These are phyloP conservation scores for Euphonia xanthogaster DNA, from an alignment of 2,797 vertebrate species.

Conservation along the genomic window DNA sequence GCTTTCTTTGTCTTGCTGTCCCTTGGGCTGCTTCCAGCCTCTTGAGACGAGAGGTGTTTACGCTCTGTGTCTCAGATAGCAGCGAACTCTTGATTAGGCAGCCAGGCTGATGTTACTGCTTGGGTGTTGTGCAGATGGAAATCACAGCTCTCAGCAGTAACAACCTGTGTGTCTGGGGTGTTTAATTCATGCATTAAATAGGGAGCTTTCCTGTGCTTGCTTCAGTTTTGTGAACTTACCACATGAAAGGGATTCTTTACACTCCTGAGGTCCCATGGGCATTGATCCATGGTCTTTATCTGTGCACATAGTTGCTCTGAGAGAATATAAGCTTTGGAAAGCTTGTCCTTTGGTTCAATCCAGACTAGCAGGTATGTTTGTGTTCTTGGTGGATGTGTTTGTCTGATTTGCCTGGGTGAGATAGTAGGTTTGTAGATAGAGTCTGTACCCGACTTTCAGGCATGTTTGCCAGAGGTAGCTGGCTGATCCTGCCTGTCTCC, in stretches of 20 bases:
- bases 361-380: conserved; percentile 53
- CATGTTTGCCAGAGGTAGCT: not conserved
- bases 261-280: conserved; percentile 10
- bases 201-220: not conserved
- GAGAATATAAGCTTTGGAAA: not conserved
- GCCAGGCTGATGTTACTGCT: not conserved
- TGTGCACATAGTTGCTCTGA: not conserved
- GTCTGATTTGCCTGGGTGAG: conserved; percentile 38
- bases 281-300: conserved; percentile 45
- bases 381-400: conserved; percentile 2
- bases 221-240: conserved; percentile 17
- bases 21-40: conserved; percentile 1
- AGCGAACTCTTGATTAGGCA: not conserved
- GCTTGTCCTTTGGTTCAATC: conserved; percentile 28
- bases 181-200: conserved; percentile 33
- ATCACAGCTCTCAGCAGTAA: not conserved
- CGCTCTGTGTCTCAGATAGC: accelerated
- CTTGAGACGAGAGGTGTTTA: conserved; percentile 7
- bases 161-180: not conserved
- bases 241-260: conserved; percentile 59
- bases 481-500: conserved; percentile 8
- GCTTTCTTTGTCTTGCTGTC: not conserved
- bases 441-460: not conserved
- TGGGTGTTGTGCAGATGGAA: not conserved
- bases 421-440: conserved; percentile 5